phyloP scores from a whole-genome alignment of 2,113 vertebrate species.

The Pseudolaguvia tuberculata region DNA sequence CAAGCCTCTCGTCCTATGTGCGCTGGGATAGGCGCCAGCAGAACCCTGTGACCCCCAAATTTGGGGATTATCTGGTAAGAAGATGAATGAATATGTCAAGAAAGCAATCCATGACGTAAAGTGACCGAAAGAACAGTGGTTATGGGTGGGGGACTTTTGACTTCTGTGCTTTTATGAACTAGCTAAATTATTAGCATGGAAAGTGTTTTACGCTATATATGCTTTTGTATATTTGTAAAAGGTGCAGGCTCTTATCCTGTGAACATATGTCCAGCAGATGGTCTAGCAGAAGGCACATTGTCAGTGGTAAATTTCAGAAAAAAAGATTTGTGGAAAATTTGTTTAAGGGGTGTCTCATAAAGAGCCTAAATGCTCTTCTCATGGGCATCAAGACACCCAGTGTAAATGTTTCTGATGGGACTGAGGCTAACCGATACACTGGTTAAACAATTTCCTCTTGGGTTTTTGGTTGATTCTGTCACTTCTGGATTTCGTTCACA shows the following conservation, averaged over 20 bases:
- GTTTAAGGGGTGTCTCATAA: background rate
- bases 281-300: slow-evolving; percentile 13
- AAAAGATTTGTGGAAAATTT: background rate
- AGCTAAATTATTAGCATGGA: slow-evolving; percentile 18
- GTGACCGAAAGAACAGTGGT: too few relatives aligned
- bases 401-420: slow-evolving; percentile 24
- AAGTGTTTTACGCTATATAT: background rate
- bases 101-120: background rate
- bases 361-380: slow-evolving; percentile 24
- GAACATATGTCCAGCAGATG: slow-evolving; percentile 40
- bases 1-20: too few relatives aligned
- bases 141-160: background rate
- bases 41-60: too few relatives aligned
- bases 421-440: slow-evolving; percentile 29
- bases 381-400: slow-evolving; percentile 24
- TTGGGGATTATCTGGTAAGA: slow-evolving; percentile 45
- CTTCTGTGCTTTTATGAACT: background rate
- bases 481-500: slow-evolving; percentile 19
- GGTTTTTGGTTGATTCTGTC: slow-evolving; percentile 24
- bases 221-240: background rate
- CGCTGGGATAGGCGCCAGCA: too few relatives aligned
- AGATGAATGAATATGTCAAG: slow-evolving; percentile 23
- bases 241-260: slow-evolving; percentile 22
- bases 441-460: slow-evolving; percentile 13
- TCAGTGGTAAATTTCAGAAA: slow-evolving; percentile 11